These are phyloP conservation scores for Saccopteryx bilineata DNA, from an alignment of 2,113 vertebrate species.

Conservation along the genomic window DNA sequence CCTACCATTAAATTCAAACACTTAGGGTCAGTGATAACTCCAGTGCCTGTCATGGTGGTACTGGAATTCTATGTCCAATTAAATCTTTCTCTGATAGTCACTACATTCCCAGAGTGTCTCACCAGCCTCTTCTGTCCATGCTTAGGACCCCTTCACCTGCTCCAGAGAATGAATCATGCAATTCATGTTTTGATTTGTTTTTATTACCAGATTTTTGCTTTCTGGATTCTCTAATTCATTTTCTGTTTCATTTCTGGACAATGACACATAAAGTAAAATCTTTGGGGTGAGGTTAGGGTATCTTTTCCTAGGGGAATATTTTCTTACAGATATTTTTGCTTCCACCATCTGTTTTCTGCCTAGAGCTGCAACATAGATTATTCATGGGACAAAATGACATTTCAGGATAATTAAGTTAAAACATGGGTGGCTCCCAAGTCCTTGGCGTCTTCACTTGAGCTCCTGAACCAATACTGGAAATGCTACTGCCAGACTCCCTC, in stretches of 20 bases:
- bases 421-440: background rate
- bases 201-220: background rate
- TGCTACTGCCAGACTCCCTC: background rate
- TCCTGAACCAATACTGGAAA: background rate
- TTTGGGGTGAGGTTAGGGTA: background rate
- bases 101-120: background rate
- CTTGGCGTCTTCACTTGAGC: background rate
- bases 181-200: background rate
- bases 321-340: background rate
- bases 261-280: background rate
- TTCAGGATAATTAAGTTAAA: background rate
- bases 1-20: background rate
- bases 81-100: background rate
- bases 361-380: background rate
- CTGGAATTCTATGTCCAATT: background rate
- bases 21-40: background rate
- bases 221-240: background rate
- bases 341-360: background rate
- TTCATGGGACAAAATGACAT: background rate
- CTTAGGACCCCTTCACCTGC: background rate
- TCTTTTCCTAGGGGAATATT: background rate
- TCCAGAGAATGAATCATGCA: background rate
- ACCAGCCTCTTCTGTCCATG: background rate
- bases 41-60: too few relatives aligned
- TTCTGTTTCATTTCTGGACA: background rate